phyloP scores from a whole-genome alignment of 2,888 invertebrate genomes.

The Resseliella maxima region DNA sequence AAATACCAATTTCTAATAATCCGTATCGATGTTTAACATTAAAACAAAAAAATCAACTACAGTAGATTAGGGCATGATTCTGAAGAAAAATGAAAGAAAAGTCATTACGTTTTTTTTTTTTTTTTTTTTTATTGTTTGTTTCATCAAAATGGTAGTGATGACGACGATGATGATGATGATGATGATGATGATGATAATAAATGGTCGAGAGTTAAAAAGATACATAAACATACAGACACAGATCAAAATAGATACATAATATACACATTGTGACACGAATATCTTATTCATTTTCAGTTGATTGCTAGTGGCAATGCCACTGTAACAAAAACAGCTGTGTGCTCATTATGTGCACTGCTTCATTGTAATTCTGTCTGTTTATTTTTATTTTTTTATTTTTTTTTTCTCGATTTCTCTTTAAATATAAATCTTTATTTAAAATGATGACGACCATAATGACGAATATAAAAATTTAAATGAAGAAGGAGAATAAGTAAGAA shows the following conservation, averaged over 20 bases:
- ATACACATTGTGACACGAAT: background rate
- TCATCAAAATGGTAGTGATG: too few species aligned
- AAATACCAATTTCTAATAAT: conserved; percentile 9
- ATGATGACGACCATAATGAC: too few species aligned
- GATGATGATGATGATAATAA: background rate
- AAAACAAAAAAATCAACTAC: too few species aligned
- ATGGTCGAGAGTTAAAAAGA: background rate
- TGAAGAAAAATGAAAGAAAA: background rate
- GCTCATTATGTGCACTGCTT: too few species aligned
- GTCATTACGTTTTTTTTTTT: background rate
- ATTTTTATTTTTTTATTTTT: too few species aligned
- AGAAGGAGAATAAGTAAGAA: background rate
- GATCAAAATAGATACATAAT: background rate
- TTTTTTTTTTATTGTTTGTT: background rate
- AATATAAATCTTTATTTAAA: too few species aligned
- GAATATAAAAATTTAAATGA: too few species aligned
- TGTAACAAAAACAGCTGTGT: too few species aligned
- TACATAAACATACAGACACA: background rate
- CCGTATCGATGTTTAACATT: background rate
- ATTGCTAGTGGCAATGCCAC: too few species aligned
- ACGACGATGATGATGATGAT: background rate
- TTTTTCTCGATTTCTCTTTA: too few species aligned
- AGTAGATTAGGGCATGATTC: conserved; percentile 2
- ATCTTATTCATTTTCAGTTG: too few species aligned
- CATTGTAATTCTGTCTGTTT: too few species aligned